Percentiles rank a stretch among this genome's conserved stretches.
Conservation (phyloP, 2,113 vertebrate genomes). For the Cygnus buccinator region DNA sequence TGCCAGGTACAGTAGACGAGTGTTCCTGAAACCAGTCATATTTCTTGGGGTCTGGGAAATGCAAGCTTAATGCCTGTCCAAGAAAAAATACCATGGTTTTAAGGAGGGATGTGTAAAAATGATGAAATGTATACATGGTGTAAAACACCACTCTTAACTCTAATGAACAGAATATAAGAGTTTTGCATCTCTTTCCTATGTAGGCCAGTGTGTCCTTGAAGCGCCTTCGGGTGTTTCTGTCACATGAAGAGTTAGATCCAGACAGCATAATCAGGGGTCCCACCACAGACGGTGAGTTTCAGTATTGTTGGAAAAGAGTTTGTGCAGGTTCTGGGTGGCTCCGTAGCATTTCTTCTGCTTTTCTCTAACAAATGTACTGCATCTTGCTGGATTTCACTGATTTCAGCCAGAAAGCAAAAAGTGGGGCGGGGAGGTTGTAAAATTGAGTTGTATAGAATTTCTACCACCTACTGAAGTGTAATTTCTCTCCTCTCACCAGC, state of each 20-base stretch:
- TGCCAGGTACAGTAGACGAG: fast-evolving
- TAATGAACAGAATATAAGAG: neutral
- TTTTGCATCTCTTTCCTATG: neutral
- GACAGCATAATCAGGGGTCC: constrained; percentile 81
- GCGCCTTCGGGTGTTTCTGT: constrained; percentile 90
- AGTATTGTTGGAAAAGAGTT: neutral
- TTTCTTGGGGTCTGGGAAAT: neutral
- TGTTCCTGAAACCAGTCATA: neutral
- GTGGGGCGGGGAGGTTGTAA: neutral
- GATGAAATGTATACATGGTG: neutral
- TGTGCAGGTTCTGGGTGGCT: neutral
- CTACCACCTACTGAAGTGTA: neutral
- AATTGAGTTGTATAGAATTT: neutral
- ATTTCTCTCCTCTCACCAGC: neutral
- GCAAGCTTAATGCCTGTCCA: fast-evolving
- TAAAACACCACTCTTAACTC: neutral
- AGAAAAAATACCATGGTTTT: neutral
- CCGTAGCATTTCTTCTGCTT: neutral
- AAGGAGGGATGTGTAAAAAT: neutral
- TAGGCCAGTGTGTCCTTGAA: constrained; percentile 95
- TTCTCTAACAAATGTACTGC: neutral
- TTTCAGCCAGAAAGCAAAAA: neutral
- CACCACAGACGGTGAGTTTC: constrained; percentile 67
- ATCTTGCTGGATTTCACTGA: neutral
- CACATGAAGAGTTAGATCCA: constrained; percentile 92